Percentiles rank a stretch among this genome's conserved stretches.
Evolutionary conservation across 37 sponge, comb jelly and placozoan species (phyloP).

Genomic region (Ianthella basta): DNA sequence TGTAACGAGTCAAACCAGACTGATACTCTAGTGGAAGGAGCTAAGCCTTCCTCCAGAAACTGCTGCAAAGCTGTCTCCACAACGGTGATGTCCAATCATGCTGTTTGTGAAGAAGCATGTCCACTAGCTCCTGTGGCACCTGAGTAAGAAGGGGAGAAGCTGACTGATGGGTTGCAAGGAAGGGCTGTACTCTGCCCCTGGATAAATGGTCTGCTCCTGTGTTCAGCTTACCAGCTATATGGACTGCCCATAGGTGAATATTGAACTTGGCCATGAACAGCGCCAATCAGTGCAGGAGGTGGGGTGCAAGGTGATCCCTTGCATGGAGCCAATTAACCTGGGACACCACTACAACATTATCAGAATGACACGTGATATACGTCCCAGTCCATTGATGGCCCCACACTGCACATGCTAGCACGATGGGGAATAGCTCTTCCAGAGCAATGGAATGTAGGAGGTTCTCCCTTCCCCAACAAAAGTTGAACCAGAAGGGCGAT

Average conservation of each 20-base stretch:
- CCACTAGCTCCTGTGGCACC: neutral
- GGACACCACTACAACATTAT: slow-evolving; percentile 28
- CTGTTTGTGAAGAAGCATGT: neutral
- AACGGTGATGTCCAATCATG: slow-evolving; percentile 26
- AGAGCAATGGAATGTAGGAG: neutral
- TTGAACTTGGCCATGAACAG: no score
- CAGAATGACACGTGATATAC: slow-evolving; percentile 21
- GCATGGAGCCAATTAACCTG: neutral
- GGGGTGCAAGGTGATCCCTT: neutral
- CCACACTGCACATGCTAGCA: slow-evolving; percentile 19
- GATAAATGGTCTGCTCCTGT: slow-evolving; percentile 19
- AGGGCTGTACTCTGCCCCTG: slow-evolving; percentile 10
- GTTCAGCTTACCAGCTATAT: neutral
- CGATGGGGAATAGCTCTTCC: slow-evolving; percentile 22
- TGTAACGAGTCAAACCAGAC: slow-evolving; percentile 21
- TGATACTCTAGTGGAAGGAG: slow-evolving; percentile 9
- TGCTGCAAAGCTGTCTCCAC: slow-evolving; percentile 27
- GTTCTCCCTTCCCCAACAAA: neutral
- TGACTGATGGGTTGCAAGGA: neutral
- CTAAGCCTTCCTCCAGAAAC: slow-evolving; percentile 34
- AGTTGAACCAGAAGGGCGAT: slow-evolving; percentile 23
- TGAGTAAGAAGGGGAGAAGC: slow-evolving; percentile 17
- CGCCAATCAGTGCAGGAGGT: no score
- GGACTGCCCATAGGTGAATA: neutral
- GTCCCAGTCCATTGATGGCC: neutral